Percentiles rank a stretch among this genome's conserved stretches.
phyloP scores from a whole-genome alignment of 2,888 invertebrate species.

The Lasioglossum zephyrum region DNA sequence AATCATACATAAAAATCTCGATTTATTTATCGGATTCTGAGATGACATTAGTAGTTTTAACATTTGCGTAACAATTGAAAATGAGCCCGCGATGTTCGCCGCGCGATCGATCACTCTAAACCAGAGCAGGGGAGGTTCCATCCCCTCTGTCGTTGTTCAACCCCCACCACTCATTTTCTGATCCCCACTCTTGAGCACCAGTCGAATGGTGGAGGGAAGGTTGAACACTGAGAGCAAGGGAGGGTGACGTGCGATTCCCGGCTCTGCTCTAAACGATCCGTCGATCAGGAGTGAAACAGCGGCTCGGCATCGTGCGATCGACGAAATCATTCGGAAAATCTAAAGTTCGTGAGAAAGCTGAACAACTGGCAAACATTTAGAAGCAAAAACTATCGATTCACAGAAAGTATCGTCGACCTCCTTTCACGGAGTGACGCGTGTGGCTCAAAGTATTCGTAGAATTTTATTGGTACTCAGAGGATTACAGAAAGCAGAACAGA shows the following conservation, averaged over 20 bases:
- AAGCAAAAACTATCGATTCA: conserved; percentile 15
- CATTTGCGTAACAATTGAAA: neutral
- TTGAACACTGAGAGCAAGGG: no score
- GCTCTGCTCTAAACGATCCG: conserved; percentile 5
- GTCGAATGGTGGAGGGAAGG: no score
- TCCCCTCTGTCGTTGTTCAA: no score
- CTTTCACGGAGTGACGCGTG: neutral
- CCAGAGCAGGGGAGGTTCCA: no score
- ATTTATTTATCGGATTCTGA: neutral
- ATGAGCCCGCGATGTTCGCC: neutral
- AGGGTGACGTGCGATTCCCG: no score
- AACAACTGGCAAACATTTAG: conserved; percentile 17
- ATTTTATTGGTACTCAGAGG: conserved; percentile 29
- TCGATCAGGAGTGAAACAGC: neutral
- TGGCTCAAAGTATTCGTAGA: conserved; percentile 3
- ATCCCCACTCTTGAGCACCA: no score
- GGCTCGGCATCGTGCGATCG: conserved; percentile 4
- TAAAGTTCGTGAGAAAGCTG: conserved; percentile 3
- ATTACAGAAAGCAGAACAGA: conserved; percentile 17
- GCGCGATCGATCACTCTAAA: neutral
- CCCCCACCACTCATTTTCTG: no score
- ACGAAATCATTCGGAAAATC: neutral
- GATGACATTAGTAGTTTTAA: neutral
- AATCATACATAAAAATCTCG: no score
- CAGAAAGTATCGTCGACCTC: neutral